These are phyloP conservation scores for Napeogenes inachia DNA, from an alignment of 2,888 invertebrate genomes.

Conservation along the genomic window DNA sequence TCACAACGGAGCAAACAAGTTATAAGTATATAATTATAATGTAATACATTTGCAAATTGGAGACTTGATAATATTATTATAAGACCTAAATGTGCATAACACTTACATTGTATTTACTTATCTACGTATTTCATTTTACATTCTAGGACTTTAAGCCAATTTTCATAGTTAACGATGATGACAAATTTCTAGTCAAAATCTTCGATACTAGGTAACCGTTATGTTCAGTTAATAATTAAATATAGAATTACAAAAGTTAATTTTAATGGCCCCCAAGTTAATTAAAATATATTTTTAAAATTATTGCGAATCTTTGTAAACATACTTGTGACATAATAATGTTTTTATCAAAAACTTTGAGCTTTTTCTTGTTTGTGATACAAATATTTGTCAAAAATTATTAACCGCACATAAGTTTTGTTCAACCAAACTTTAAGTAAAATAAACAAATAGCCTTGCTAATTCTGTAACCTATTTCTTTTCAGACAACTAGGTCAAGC, in stretches of 20 bases:
- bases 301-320: neutral
- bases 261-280: slow-evolving; percentile 5
- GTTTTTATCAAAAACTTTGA: too few relatives aligned
- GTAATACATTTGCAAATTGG: neutral
- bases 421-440: neutral
- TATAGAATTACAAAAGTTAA: neutral
- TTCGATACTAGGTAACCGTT: neutral
- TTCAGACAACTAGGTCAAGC: slow-evolving; percentile 23
- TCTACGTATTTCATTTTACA: neutral
- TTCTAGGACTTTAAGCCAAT: slow-evolving; percentile 4
- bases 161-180: neutral
- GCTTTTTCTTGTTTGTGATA: neutral
- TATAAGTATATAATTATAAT: neutral
- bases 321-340: too few relatives aligned
- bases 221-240: neutral
- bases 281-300: neutral
- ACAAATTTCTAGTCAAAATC: neutral
- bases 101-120: slow-evolving; percentile 1
- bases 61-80: neutral
- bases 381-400: neutral
- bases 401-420: neutral
- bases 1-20: slow-evolving; percentile 7
- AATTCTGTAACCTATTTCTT: slow-evolving; percentile 11
- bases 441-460: slow-evolving; percentile 8
- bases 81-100: neutral